Evolutionary conservation across 1,140 invertebrate genomes (phyloP).

Genomic region (Drosophila repletoides): DNA sequence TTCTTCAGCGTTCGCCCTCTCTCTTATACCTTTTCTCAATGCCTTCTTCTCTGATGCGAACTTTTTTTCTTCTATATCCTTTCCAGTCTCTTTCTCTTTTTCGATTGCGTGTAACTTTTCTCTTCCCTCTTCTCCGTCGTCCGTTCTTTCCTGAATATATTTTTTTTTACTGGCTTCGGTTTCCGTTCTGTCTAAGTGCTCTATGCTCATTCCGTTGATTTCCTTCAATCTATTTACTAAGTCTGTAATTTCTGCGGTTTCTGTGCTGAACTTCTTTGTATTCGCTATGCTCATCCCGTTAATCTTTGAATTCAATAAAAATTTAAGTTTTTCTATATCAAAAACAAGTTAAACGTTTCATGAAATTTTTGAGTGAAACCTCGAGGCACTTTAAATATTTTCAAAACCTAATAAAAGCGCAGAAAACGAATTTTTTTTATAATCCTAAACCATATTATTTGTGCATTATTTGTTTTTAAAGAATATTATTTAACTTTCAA

Average conservation of each 20-base stretch:
- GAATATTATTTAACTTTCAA: too few species aligned
- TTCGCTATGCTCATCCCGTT: slow-evolving; percentile 8
- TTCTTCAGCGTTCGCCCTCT: too few species aligned
- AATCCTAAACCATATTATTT: too few species aligned
- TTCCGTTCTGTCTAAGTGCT: neutral
- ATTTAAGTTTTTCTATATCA: neutral
- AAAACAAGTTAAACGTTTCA: neutral
- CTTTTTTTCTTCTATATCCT: too few species aligned
- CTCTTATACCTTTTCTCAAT: too few species aligned
- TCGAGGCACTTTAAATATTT: neutral
- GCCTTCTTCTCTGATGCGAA: too few species aligned
- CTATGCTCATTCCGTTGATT: neutral
- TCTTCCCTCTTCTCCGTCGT: neutral
- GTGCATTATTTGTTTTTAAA: too few species aligned
- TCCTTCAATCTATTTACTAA: neutral
- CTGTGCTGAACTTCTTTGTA: neutral
- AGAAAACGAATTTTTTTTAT: too few species aligned
- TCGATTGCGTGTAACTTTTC: neutral
- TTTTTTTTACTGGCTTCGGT: too few species aligned
- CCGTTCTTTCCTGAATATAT: neutral
- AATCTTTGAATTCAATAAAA: neutral
- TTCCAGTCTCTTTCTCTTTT: neutral
- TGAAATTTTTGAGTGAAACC: slow-evolving; percentile 24
- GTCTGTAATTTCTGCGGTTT: neutral
- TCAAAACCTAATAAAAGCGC: neutral